These are phyloP conservation scores for Brachylomia viminalis DNA, from an alignment of 2,888 invertebrate species.

Conservation along the genomic window DNA sequence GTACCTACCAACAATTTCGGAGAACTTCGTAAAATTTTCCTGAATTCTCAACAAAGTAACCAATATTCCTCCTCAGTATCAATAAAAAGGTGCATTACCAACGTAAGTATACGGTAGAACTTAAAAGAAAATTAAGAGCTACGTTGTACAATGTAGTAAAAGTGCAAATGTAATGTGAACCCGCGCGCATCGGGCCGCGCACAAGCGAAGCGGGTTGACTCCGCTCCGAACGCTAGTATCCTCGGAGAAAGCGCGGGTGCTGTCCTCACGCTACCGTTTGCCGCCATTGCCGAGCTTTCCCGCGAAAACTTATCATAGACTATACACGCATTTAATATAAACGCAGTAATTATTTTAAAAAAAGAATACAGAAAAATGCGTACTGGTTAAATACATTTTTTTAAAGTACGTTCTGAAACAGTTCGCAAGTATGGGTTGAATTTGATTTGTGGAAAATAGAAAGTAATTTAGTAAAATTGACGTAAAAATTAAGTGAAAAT, in stretches of 20 bases:
- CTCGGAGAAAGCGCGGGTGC: slow-evolving; percentile 80
- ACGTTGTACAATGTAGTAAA: slow-evolving; percentile 35
- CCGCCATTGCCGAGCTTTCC: slow-evolving; percentile 75
- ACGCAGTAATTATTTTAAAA: slow-evolving; percentile 32
- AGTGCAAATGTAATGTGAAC: slow-evolving; percentile 60
- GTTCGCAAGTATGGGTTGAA: slow-evolving; percentile 53
- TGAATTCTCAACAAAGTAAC: background rate
- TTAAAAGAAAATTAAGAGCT: slow-evolving; percentile 12
- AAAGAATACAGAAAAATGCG: slow-evolving; percentile 12
- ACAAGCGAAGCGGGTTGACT: slow-evolving; percentile 76
- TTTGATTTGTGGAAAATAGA: slow-evolving; percentile 27
- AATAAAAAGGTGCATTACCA: slow-evolving; percentile 7
- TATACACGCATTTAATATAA: slow-evolving; percentile 56
- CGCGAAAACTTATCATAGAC: slow-evolving; percentile 82
- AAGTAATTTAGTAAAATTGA: slow-evolving; percentile 17
- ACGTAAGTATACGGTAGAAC: background rate
- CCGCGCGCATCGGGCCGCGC: slow-evolving; percentile 86
- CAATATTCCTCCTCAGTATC: background rate
- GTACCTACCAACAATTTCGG: background rate
- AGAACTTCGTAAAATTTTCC: background rate
- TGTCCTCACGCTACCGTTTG: slow-evolving; percentile 68
- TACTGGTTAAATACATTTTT: slow-evolving; percentile 9
- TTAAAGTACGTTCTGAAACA: slow-evolving; percentile 17
- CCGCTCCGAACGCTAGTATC: slow-evolving; percentile 78
- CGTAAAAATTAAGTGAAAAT: slow-evolving; percentile 34